phyloP scores from a whole-genome alignment of 1,140 invertebrate species.

The fruit fly (Drosophila melanogaster) region DNA sequence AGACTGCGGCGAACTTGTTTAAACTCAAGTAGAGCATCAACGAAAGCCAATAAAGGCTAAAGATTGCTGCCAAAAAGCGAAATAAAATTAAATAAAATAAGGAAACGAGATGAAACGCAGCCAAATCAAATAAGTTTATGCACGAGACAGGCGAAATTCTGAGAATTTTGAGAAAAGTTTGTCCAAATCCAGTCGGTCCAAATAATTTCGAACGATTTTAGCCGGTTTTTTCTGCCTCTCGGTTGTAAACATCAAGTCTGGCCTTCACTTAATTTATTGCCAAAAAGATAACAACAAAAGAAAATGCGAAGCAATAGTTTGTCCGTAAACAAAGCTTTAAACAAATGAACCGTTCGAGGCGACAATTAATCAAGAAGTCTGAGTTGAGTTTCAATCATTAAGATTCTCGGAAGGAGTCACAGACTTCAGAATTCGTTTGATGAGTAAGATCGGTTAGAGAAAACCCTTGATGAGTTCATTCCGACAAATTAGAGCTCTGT shows the following conservation, averaged over 20 bases:
- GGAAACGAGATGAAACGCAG: neutral
- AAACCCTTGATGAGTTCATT: conserved; percentile 19
- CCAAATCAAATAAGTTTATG: conserved; percentile 20
- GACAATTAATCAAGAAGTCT: conserved; percentile 66
- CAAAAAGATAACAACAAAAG: conserved; percentile 17
- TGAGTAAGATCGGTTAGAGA: conserved; percentile 30
- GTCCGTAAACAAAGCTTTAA: conserved; percentile 32
- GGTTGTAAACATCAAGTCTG: conserved; percentile 32
- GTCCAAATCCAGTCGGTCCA: conserved; percentile 30
- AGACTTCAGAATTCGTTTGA: neutral
- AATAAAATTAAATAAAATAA: neutral
- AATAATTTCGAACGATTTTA: conserved; percentile 29
- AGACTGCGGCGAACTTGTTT: conserved; percentile 55
- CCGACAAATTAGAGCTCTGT: conserved; percentile 20
- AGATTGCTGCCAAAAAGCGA: conserved; percentile 40
- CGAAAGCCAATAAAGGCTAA: conserved; percentile 65
- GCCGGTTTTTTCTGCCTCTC: conserved; percentile 23
- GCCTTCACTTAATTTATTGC: conserved; percentile 63
- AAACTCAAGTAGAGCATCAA: conserved; percentile 45
- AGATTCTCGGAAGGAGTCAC: conserved; percentile 55
- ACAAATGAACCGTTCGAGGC: conserved; percentile 33
- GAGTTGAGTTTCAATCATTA: conserved; percentile 35
- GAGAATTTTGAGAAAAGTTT: conserved; percentile 48
- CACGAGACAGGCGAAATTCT: conserved; percentile 35
- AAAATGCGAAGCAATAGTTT: conserved; percentile 24